These are phyloP conservation scores for Furcula furcula DNA, from an alignment of 2,888 invertebrate species.

Conservation along the genomic window DNA sequence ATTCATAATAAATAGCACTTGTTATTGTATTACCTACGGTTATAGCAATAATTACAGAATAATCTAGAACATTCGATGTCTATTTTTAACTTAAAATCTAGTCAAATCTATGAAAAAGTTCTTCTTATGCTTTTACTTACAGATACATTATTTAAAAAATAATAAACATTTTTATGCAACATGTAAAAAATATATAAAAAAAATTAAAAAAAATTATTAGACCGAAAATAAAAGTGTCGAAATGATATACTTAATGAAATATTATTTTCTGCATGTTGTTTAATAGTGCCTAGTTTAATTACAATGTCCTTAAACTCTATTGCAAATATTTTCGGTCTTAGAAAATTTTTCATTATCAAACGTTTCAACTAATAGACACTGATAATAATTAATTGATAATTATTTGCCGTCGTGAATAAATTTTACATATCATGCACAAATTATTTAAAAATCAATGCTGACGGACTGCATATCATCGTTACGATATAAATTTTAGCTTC, in stretches of 20 bases:
- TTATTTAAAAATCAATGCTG: conserved; percentile 46
- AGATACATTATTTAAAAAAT: conserved; percentile 40
- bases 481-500: conserved; percentile 39
- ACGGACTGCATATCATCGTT: conserved; percentile 73
- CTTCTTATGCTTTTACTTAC: conserved; percentile 46
- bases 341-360: conserved; percentile 21
- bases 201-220: too few relatives aligned
- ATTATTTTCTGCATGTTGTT: conserved; percentile 23
- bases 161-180: conserved; percentile 23
- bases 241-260: background rate
- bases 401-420: conserved; percentile 35
- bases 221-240: background rate
- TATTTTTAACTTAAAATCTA: conserved; percentile 59
- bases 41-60: conserved; percentile 71
- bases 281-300: conserved; percentile 21
- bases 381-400: conserved; percentile 26
- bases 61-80: conserved; percentile 65
- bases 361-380: conserved; percentile 37
- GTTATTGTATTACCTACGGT: conserved; percentile 54
- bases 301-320: conserved; percentile 26
- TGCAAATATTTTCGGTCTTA: conserved; percentile 25
- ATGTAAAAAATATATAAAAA: conserved; percentile 15
- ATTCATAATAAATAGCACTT: conserved; percentile 34
- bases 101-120: conserved; percentile 58
- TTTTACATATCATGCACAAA: conserved; percentile 75